Evolutionary conservation across 2,113 vertebrate species (phyloP).

Genomic region (Myiagra hebetior): DNA sequence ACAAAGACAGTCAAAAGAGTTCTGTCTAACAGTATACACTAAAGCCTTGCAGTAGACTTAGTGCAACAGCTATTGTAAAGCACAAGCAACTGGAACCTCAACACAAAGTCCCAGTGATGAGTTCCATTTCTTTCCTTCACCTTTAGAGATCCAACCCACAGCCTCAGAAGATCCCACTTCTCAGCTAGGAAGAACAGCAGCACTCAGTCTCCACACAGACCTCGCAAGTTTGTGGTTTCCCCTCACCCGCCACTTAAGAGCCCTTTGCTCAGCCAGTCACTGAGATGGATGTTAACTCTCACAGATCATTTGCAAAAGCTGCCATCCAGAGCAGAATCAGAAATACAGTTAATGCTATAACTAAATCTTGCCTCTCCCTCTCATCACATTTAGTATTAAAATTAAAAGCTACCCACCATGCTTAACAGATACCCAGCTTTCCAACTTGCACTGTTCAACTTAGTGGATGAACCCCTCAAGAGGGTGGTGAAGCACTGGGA

Average conservation of each 20-base stretch:
- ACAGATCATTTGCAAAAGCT: neutral
- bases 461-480: neutral
- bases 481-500: neutral
- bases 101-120: neutral
- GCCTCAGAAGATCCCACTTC: neutral
- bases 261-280: neutral
- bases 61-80: neutral
- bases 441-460: neutral
- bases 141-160: neutral
- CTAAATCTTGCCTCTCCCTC: neutral
- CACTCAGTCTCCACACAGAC: neutral
- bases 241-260: fast-evolving
- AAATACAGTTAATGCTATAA: neutral
- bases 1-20: neutral
- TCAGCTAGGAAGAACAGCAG: neutral
- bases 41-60: neutral
- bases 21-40: neutral
- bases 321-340: neutral
- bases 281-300: neutral
- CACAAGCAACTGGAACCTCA: neutral
- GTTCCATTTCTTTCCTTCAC: neutral
- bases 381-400: neutral
- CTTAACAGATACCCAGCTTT: neutral
- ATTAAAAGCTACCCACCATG: neutral
- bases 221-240: neutral